These are phyloP conservation scores for Sesamia inferens DNA, from an alignment of 2,888 invertebrate species.

Conservation along the genomic window DNA sequence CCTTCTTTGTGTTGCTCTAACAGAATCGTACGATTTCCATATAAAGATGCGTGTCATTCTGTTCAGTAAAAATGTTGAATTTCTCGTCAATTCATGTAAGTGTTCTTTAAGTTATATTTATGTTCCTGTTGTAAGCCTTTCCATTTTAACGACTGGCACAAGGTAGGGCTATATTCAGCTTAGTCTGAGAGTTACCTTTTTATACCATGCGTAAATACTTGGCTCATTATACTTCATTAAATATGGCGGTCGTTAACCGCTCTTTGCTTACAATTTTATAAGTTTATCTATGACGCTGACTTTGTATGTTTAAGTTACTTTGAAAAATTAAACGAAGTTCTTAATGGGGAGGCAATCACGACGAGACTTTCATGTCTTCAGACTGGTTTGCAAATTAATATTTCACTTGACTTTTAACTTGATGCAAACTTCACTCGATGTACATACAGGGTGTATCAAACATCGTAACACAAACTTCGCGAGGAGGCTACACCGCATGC, in stretches of 20 bases:
- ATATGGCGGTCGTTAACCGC: conserved; percentile 10
- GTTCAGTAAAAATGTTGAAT: background rate
- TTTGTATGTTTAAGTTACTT: conserved; percentile 36
- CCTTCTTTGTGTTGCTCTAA: conserved; percentile 5
- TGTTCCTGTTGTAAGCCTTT: conserved; percentile 19
- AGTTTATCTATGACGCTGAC: conserved; percentile 19
- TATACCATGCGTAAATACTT: conserved; percentile 37
- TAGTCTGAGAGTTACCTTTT: conserved; percentile 15
- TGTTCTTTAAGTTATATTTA: background rate
- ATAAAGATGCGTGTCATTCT: background rate
- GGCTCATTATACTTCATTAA: conserved; percentile 24
- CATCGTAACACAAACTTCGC: no score
- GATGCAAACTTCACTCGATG: background rate
- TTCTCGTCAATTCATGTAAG: background rate
- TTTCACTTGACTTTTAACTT: conserved; percentile 13
- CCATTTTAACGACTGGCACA: conserved; percentile 29
- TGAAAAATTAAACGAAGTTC: conserved; percentile 15
- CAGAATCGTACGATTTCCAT: background rate
- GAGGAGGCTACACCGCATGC: no score
- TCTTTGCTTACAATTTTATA: conserved; percentile 29
- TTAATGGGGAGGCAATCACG: conserved; percentile 20
- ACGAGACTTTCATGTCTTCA: background rate
- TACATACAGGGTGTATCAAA: no score
- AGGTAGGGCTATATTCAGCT: conserved; percentile 24
- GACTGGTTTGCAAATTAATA: conserved; percentile 10